Percentiles rank a stretch among this genome's conserved stretches.
These are phyloP conservation scores for Acanthurus leucopareius DNA, from an alignment of 2,797 vertebrate genomes.

Conservation along the genomic window DNA sequence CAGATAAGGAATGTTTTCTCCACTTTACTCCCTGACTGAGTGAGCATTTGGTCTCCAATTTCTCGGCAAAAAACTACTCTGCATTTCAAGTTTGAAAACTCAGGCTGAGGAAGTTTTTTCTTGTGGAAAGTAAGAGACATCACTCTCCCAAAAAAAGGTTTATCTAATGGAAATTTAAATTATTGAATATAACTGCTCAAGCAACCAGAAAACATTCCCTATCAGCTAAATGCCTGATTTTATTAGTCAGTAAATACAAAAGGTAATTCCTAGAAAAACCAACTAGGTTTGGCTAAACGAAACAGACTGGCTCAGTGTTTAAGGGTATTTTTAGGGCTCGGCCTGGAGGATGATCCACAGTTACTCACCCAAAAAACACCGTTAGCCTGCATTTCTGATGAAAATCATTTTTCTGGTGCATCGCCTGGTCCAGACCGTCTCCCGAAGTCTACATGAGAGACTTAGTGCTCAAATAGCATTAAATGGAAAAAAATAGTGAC, in stretches of 20 bases:
- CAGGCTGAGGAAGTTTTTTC: conserved; percentile 26
- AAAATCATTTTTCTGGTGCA: conserved; percentile 16
- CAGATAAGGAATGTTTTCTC: conserved; percentile 35
- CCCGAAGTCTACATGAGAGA: conserved; percentile 5
- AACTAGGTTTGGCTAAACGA: conserved; percentile 33
- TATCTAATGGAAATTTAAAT: conserved; percentile 54
- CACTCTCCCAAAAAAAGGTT: conserved; percentile 42
- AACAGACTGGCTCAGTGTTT: conserved; percentile 25
- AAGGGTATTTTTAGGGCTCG: conserved; percentile 23
- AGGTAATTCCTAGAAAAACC: conserved; percentile 40
- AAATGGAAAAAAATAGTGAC: background rate
- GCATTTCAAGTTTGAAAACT: conserved; percentile 46
- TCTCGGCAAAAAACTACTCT: conserved; percentile 39
- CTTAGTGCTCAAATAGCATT: background rate
- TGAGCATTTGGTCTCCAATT: conserved; percentile 52
- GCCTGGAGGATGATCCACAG: conserved; percentile 8
- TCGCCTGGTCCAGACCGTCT: conserved; percentile 9
- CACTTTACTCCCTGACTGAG: conserved; percentile 42
- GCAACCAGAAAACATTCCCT: conserved; percentile 52
- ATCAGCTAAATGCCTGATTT: conserved; percentile 43
- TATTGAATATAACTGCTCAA: conserved; percentile 50
- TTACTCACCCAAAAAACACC: background rate
- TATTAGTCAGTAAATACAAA: conserved; percentile 54
- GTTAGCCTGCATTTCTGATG: background rate
- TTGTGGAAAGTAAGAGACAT: conserved; percentile 35